Base-by-base conservation (phyloP, 2,888 invertebrate species). In the Limenitis camilla region DNA sequence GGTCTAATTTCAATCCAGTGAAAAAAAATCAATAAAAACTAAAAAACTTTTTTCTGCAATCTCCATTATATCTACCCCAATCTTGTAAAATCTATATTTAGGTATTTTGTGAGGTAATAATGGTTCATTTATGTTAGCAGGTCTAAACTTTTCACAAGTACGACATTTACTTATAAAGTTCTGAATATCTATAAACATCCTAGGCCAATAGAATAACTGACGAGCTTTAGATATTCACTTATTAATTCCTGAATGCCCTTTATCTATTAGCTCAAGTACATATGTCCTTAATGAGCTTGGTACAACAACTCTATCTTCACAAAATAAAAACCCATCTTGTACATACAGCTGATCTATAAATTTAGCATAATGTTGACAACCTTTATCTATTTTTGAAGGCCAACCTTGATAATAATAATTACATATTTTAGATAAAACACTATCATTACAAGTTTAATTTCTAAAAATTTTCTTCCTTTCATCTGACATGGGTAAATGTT, bases 61-160 rank as follows among this genome's bases (percentile, higher is more conserved):
- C n/a, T n/a, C n/a, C n/a, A n/a, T n/a, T 6, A 53, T 52, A 31
- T 57, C 53, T 7, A 31, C 35, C 5, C 48, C 56, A 19, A 56
- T 11, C 39, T 51, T 56, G 6, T 7, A 9, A 32, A 41, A 57
- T 33, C 49, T 56, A 7, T 40, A 7, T 19, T 52, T 55, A 28
- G 49, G 51, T 27, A 56, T 43, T 44, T 53, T 53, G 11, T 56
- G 56, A 5, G 47, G 44, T 10, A 50, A 27, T 5, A 56, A 30
- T n/a, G 45, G 41, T 31, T 53, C 50, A 30, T 44, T 7, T 31
- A 8, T 35, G 32, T 53, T 56, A 1, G 9, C 19, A 35, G 47
- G 43, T 31, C 52, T 52, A 46, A 33, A 56, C 41, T 56, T 56
- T 10, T 56, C 55, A 52, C 52, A 56, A 8, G 52, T 49, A 33